Conservation (phyloP, 2,888 invertebrate species). For the Sesia apiformis region DNA sequence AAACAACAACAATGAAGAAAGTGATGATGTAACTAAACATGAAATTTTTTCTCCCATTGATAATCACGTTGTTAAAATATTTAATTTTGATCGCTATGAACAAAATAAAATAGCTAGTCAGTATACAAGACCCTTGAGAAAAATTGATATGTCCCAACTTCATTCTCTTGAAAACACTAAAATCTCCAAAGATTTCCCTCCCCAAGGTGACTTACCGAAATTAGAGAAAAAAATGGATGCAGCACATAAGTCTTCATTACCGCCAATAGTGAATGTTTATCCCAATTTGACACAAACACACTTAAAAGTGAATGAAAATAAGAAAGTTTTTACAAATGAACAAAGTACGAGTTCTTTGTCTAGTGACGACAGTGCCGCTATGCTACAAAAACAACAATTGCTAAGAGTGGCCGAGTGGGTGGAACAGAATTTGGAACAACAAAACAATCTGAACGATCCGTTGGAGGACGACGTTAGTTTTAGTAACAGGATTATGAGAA, state of each 20-base stretch:
- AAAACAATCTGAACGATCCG: slow-evolving; percentile 59
- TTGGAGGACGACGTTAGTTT: slow-evolving; percentile 56
- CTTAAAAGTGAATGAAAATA: slow-evolving; percentile 59
- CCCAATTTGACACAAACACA: slow-evolving; percentile 66
- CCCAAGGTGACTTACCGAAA: slow-evolving; percentile 30
- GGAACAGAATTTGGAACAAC: slow-evolving; percentile 76
- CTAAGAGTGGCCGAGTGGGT: slow-evolving; percentile 87
- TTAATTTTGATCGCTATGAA: slow-evolving; percentile 70
- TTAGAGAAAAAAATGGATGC: slow-evolving; percentile 37
- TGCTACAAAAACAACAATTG: slow-evolving; percentile 77
- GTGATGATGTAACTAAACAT: slow-evolving; percentile 23
- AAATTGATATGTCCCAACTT: slow-evolving; percentile 64
- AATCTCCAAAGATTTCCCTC: slow-evolving; percentile 64
- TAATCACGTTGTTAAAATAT: slow-evolving; percentile 61
- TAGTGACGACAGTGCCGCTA: slow-evolving; percentile 69
- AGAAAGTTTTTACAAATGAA: slow-evolving; percentile 62
- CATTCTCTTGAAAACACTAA: slow-evolving; percentile 62
- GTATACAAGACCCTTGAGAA: slow-evolving; percentile 47
- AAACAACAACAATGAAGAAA: slow-evolving; percentile 24
- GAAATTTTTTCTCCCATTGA: slow-evolving; percentile 34
- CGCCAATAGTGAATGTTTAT: slow-evolving; percentile 62
- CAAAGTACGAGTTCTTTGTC: slow-evolving; percentile 69
- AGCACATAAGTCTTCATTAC: slow-evolving; percentile 35
- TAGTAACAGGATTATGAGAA: slow-evolving; percentile 33
- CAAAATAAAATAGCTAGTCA: slow-evolving; percentile 52